These are phyloP conservation scores for Cheilinus undulatus DNA, from an alignment of 2,113 vertebrate species.

Conservation along the genomic window DNA sequence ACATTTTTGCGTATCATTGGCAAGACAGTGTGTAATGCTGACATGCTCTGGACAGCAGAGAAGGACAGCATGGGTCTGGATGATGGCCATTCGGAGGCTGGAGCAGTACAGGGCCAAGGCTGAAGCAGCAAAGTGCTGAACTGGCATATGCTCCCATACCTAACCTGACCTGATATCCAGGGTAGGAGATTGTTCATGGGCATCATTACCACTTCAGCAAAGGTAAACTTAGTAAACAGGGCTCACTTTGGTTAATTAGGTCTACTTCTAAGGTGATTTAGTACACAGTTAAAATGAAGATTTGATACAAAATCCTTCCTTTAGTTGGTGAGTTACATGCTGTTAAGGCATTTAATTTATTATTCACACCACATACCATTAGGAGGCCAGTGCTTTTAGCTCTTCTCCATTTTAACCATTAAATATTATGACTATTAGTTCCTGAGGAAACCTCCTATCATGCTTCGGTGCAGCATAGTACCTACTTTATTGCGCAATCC, in stretches of 20 bases:
- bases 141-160: no score
- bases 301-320: neutral
- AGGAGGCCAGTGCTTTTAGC: neutral
- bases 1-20: no score
- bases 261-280: neutral
- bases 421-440: constrained; percentile 35
- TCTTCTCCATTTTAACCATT: neutral
- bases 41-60: no score
- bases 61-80: no score
- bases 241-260: neutral
- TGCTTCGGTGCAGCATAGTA: constrained; percentile 66
- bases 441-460: constrained; percentile 50
- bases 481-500: constrained; percentile 89
- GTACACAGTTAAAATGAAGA: neutral
- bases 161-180: no score
- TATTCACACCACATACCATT: constrained; percentile 22
- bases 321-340: neutral
- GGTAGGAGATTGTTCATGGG: neutral
- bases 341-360: constrained; percentile 4
- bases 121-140: no score
- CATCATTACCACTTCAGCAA: constrained; percentile 15
- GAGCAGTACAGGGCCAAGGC: no score
- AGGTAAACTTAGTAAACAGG: neutral
- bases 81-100: no score
- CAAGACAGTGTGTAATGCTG: no score